Base-by-base conservation (phyloP, 2,888 invertebrate genomes). In the Priocnemis perturbator region DNA sequence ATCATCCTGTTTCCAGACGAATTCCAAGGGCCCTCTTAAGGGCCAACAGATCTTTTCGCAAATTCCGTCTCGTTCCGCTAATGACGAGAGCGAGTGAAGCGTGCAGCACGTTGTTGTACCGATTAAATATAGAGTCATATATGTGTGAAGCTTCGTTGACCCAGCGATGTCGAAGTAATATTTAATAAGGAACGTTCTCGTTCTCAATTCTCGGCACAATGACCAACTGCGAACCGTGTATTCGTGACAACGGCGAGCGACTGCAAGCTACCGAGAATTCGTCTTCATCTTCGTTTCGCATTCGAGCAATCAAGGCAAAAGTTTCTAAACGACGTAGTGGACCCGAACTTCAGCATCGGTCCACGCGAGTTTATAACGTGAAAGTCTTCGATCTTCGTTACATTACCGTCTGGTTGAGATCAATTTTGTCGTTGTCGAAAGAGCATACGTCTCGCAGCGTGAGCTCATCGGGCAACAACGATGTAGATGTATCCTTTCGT, bases 381-480 rank as follows among this genome's bases (percentile, higher is more conserved):
- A 79, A 74, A 76, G 76, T 74, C 67, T 74, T 74, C 79, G 77
- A 76, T 69, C 77, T 37, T 37, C 37, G 37, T 37, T 37, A 37
- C 37, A 11, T 74, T 76, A 70, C 73, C 73, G 67, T 62, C 68
- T 69, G 76, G 75, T 70, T 52, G 73, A 81, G 79, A 80, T 80
- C 72, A 75, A 80, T 80, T 79, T 74, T 67, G 71, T 59, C 67
- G 60, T 64, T 60, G 71, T 58, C 68, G 61, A 58, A 62, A 61
- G 66, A 72, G 76, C 79, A 79, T 81, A 81, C 72, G 69, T 81
- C 81, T 81, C 81, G 58, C 81, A 76, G 81, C 81, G 79, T 81
- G 81, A 61, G 77, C 20, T 76, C 79, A 77, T 73, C 79, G 64
- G 75, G 66, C n/a, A 72, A 80, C 81, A 76, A 74, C 77, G 81